Conservation (phyloP, 2,113 vertebrate species). For the Hippolais icterina region DNA sequence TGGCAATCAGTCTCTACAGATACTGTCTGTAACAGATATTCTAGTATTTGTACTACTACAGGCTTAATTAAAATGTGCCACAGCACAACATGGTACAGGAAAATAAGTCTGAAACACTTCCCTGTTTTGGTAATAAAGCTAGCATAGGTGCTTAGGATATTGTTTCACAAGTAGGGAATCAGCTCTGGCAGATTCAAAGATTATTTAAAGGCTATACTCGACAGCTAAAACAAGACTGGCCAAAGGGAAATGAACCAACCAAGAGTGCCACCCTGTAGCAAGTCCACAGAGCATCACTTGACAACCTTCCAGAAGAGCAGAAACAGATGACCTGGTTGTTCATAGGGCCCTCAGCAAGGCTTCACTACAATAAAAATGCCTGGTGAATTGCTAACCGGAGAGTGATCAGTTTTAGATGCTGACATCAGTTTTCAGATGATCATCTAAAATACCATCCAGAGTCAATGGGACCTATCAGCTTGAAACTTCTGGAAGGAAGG, state of each 20-base stretch:
- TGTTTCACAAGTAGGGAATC: neutral
- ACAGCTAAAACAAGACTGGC: neutral
- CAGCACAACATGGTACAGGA: neutral
- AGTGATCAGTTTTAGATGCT: neutral
- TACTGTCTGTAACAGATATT: neutral
- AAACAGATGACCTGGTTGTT: neutral
- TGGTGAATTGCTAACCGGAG: neutral
- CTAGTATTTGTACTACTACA: neutral
- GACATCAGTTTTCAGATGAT: neutral
- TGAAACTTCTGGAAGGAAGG: neutral
- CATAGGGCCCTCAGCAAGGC: neutral
- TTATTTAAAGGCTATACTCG: neutral
- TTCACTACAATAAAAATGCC: neutral
- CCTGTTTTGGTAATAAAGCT: neutral
- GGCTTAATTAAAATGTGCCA: neutral
- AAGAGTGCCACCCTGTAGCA: neutral
- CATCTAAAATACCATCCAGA: neutral
- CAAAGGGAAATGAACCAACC: neutral
- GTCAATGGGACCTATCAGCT: neutral
- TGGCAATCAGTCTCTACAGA: neutral
- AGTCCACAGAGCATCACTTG: neutral
- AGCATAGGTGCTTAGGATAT: neutral
- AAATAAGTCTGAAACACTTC: neutral
- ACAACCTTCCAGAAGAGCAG: neutral
- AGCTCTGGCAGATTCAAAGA: neutral